Percentiles rank a stretch among this genome's conserved stretches.
Evolutionary conservation across 2,113 vertebrate species (phyloP).

Genomic region (Regulus satrapa): DNA sequence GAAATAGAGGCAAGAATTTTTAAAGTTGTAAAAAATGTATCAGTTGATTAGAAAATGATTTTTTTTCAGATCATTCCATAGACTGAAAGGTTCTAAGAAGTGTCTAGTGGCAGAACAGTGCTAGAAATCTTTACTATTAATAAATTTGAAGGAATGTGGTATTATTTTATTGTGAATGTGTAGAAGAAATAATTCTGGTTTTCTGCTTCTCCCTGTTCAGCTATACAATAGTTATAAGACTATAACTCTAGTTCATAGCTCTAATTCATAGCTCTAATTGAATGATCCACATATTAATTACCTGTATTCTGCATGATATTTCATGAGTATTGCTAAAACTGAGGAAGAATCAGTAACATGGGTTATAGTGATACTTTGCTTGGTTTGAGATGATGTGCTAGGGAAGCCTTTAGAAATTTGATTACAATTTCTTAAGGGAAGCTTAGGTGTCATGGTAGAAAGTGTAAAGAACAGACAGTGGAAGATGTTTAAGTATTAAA

Average conservation of each 20-base stretch:
- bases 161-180: neutral
- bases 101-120: neutral
- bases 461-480: neutral
- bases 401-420: neutral
- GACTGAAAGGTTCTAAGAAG: neutral
- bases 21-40: neutral
- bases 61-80: neutral
- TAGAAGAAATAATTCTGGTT: neutral
- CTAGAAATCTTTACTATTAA: neutral
- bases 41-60: neutral
- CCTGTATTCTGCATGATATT: neutral
- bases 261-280: neutral
- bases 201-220: neutral
- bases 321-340: neutral
- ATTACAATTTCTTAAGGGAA: neutral
- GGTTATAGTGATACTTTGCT: neutral
- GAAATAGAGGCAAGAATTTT: neutral
- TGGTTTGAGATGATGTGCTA: neutral
- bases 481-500: slow-evolving; percentile 52
- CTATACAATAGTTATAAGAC: neutral
- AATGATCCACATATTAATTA: neutral
- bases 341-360: neutral
- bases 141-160: neutral
- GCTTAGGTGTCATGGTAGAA: neutral
- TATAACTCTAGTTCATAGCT: too few relatives aligned